Evolutionary conservation across 2,797 vertebrate species (phyloP).

Genomic region (Ceyx erithaca): DNA sequence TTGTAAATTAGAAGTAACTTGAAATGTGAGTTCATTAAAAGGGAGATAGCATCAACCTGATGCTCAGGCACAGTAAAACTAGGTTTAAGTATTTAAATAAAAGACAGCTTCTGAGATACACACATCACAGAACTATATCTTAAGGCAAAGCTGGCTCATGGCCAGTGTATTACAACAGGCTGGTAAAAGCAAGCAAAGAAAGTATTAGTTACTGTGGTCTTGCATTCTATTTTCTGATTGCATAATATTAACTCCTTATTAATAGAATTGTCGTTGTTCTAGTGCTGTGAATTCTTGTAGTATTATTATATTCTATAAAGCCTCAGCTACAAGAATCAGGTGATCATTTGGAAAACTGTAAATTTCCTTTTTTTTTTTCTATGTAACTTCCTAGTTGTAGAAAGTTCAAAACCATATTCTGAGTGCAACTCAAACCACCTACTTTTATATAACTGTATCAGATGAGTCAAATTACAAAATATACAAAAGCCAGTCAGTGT

Average conservation of each 20-base stretch:
- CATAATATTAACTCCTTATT: neutral
- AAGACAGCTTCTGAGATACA: neutral
- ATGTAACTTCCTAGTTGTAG: neutral
- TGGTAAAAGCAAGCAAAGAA: conserved; percentile 5
- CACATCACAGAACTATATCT: neutral
- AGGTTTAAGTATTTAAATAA: conserved; percentile 5
- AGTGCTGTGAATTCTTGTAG: neutral
- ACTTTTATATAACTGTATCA: neutral
- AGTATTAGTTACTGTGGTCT: neutral
- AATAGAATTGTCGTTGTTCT: neutral
- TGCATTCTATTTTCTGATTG: neutral
- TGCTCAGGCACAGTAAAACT: neutral
- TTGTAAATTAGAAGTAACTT: neutral
- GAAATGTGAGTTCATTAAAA: neutral
- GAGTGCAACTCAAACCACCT: neutral
- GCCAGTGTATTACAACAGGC: neutral
- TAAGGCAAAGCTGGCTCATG: neutral
- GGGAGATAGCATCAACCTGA: neutral
- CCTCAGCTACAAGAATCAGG: neutral
- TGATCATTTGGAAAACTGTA: neutral
- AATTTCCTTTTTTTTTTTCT: neutral
- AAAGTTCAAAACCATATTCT: neutral
- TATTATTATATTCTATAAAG: neutral
- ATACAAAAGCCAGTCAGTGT: neutral
- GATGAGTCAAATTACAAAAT: neutral